These are phyloP conservation scores for rabbit (Oryctolagus cuniculus) DNA, from an alignment of 2,113 vertebrate genomes.

Conservation along the genomic window mOryCun1.1 NC_091447.1:15489501-15490000, in stretches of 20 bases:
- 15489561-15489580: too few relatives aligned
- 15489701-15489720: not conserved
- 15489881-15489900: not conserved
- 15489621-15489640: not conserved
- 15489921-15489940: conserved; percentile 38
- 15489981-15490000: not conserved
- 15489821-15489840: conserved; percentile 39
- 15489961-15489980: not conserved
- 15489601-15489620: too few relatives aligned
- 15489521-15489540: too few relatives aligned
- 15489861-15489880: conserved; percentile 38
- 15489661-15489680: not conserved
- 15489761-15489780: not conserved
- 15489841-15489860: conserved; percentile 10
- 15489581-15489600: too few relatives aligned
- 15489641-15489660: conserved; percentile 14
- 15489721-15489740: conserved; percentile 33
- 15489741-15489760: not conserved
- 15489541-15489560: too few relatives aligned
- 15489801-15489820: conserved; percentile 29
- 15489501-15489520: too few relatives aligned
- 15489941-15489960: conserved; percentile 26
- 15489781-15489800: conserved; percentile 26
- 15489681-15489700: conserved; percentile 24
- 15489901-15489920: not conserved